Percentiles rank a stretch among this genome's conserved stretches.
These are phyloP conservation scores for Lingula anatina DNA, from an alignment of 2,888 invertebrate species.

Conservation along the genomic window DNA sequence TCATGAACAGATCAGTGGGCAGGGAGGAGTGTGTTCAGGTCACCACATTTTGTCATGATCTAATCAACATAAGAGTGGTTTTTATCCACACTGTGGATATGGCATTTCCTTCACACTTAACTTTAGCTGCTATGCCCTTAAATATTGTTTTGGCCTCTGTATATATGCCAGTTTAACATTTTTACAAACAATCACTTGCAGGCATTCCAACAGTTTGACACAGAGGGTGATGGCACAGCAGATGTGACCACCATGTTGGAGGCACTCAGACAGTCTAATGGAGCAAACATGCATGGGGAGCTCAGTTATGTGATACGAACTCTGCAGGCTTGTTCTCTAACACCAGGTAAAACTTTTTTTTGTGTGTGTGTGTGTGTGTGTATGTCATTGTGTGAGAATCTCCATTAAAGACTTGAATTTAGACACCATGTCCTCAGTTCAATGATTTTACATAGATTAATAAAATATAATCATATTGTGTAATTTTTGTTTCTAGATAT, in stretches of 20 bases:
- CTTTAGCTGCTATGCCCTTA: too few species aligned
- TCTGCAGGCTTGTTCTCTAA: conserved; percentile 45
- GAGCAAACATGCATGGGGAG: conserved; percentile 36
- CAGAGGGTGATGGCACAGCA: conserved; percentile 45
- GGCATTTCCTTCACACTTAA: too few species aligned
- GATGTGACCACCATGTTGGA: conserved; percentile 41
- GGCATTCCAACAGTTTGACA: conserved; percentile 46
- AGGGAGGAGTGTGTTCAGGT: conserved; percentile 41
- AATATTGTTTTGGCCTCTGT: too few species aligned
- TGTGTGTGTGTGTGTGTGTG: background rate
- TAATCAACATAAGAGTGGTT: background rate
- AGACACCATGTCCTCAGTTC: background rate
- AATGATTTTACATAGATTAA: too few species aligned
- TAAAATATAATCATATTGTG: too few species aligned
- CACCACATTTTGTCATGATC: background rate
- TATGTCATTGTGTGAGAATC: background rate
- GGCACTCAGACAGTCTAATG: conserved; percentile 30
- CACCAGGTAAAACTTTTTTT: conserved; percentile 24
- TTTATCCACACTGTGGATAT: too few species aligned
- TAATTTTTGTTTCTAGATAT: too few species aligned
- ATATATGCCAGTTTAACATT: too few species aligned
- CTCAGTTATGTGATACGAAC: conserved; percentile 41
- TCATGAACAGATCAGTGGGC: conserved; percentile 36
- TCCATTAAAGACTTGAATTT: background rate
- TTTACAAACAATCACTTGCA: conserved; percentile 9